Evolutionary conservation across 2,797 vertebrate genomes (phyloP).

Genomic region (Pteropus rufus): DNA sequence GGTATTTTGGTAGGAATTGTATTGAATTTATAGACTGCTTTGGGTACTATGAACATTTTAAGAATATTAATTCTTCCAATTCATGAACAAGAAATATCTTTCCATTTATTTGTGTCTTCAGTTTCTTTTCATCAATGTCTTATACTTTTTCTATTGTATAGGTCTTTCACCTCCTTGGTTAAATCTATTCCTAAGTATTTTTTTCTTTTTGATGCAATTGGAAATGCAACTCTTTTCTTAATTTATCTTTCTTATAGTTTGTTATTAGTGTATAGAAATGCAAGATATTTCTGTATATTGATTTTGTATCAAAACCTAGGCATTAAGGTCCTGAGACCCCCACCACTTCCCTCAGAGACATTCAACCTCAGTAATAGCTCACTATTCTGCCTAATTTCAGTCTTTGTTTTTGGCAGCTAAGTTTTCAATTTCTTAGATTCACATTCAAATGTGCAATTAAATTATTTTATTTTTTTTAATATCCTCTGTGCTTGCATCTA

Average conservation of each 20-base stretch:
- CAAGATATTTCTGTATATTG: not conserved
- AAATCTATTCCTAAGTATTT: not conserved
- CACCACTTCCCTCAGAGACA: not conserved
- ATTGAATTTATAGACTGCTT: not conserved
- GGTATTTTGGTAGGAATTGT: not conserved
- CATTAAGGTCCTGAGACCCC: not conserved
- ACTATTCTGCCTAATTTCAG: not conserved
- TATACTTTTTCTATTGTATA: not conserved
- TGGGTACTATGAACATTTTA: not conserved
- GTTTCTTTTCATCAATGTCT: not conserved
- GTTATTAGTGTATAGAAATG: not conserved
- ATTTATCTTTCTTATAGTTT: not conserved
- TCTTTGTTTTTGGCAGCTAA: slow-evolving; percentile 3
- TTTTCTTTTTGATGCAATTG: not conserved
- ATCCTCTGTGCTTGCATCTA: not conserved
- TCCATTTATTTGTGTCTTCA: not conserved
- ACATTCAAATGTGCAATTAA: not conserved
- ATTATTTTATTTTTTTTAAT: not conserved
- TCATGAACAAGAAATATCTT: not conserved
- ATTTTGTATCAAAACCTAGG: not conserved
- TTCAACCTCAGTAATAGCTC: not conserved
- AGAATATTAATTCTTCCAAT: not conserved
- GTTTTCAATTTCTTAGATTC: not conserved
- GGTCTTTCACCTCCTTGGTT: not conserved
- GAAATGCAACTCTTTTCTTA: not conserved